These are phyloP conservation scores for Papilio polytes DNA, from an alignment of 1,140 invertebrate genomes.

Conservation along the genomic window DNA sequence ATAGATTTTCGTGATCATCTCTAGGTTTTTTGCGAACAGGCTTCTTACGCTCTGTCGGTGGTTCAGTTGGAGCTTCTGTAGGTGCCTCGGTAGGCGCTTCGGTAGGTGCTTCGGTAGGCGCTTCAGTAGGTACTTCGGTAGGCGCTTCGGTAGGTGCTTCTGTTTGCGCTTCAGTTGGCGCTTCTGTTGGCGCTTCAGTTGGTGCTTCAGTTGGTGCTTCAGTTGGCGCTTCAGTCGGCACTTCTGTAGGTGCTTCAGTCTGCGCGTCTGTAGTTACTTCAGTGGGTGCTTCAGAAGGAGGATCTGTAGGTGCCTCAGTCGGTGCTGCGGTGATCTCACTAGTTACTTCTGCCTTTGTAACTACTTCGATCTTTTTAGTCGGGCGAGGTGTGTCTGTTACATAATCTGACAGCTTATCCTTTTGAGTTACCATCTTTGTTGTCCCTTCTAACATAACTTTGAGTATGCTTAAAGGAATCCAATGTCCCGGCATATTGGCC, in stretches of 20 bases:
- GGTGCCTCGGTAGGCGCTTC: constrained; percentile 30
- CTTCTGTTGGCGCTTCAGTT: constrained; percentile 29
- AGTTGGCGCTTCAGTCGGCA: constrained; percentile 33
- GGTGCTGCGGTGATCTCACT: constrained; percentile 1
- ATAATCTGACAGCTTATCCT: not conserved
- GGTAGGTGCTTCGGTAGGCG: constrained; percentile 20
- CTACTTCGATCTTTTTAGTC: constrained; percentile 20
- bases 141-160: constrained; percentile 29
- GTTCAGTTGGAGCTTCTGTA: constrained; percentile 27
- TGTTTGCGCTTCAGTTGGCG: constrained; percentile 19
- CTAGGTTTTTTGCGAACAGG: constrained; percentile 36
- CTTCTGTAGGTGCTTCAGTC: constrained; percentile 30
- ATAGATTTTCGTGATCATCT: constrained; percentile 38
- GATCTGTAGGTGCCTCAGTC: constrained; percentile 20
- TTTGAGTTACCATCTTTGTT: constrained; percentile 22
- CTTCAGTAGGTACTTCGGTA: constrained; percentile 27
- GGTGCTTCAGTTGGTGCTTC: constrained; percentile 20
- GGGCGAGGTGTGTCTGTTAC: constrained; percentile 21
- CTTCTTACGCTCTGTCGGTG: constrained; percentile 36
- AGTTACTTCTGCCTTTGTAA: constrained; percentile 31
- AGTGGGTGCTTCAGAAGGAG: constrained; percentile 23
- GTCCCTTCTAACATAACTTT: constrained; percentile 53
- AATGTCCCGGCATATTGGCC: constrained; percentile 61
- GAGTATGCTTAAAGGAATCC: constrained; percentile 60
- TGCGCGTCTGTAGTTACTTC: constrained; percentile 15